Evolutionary conservation across 1,140 invertebrate genomes (phyloP).

Genomic region (Drosophila cardini): DNA sequence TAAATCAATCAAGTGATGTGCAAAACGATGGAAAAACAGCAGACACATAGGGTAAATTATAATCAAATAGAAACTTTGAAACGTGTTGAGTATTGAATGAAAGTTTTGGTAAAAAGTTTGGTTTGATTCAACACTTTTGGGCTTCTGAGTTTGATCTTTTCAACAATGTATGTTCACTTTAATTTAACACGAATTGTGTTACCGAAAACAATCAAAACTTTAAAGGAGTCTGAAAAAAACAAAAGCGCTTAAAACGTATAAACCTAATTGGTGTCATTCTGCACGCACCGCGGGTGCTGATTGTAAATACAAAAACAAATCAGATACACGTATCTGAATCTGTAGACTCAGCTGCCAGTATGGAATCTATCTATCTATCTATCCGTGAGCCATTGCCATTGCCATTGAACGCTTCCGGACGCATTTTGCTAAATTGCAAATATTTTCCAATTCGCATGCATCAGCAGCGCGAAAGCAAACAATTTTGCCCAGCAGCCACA

Average conservation of each 20-base stretch:
- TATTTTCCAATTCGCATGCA: conserved; percentile 82
- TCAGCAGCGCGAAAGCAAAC: conserved; percentile 78
- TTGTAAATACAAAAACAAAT: conserved; percentile 40
- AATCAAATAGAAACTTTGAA: not conserved
- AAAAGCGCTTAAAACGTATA: conserved; percentile 22
- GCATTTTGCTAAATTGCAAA: conserved; percentile 83
- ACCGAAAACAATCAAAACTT: not conserved
- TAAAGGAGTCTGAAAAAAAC: conserved; percentile 10
- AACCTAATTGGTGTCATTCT: conserved; percentile 73
- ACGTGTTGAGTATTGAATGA: too few species aligned
- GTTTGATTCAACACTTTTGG: too few species aligned
- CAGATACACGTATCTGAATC: conserved; percentile 43
- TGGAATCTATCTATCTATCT: not conserved
- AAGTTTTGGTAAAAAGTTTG: too few species aligned
- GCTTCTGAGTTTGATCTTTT: too few species aligned
- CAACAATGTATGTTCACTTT: not conserved
- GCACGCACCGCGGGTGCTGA: conserved; percentile 60
- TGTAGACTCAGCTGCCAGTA: conserved; percentile 34
- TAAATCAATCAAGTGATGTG: conserved; percentile 71
- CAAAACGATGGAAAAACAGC: not conserved
- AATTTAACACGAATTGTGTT: not conserved
- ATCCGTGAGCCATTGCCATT: conserved; percentile 26
- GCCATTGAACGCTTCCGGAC: conserved; percentile 71
- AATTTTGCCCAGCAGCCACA: conserved; percentile 74
- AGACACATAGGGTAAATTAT: conserved; percentile 23